phyloP scores from a whole-genome alignment of 2,888 invertebrate genomes.

The Drosophila macrothrix region DNA sequence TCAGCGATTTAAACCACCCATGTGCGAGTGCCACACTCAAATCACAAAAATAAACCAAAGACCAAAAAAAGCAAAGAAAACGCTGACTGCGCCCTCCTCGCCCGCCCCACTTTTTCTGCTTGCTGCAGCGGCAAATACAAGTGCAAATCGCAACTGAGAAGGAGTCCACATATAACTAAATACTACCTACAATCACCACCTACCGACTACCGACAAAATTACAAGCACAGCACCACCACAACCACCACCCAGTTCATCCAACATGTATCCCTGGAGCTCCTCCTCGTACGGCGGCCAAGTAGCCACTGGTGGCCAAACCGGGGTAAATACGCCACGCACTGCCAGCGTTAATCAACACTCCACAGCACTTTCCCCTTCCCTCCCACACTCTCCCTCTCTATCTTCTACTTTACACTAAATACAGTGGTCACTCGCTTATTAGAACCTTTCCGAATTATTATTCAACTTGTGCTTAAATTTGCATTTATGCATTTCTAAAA shows the following conservation, averaged over 20 bases:
- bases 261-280: conserved; percentile 85
- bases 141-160: conserved; percentile 21
- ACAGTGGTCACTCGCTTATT: conserved; percentile 5
- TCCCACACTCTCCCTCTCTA: conserved; percentile 7
- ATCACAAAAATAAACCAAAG: conserved; percentile 15
- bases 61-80: conserved; percentile 36
- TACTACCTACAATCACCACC: conserved; percentile 28
- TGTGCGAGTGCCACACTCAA: conserved; percentile 24
- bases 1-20: conserved; percentile 15
- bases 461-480: not conserved
- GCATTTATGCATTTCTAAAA: not conserved
- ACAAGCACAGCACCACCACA: conserved; percentile 26
- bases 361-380: conserved; percentile 1
- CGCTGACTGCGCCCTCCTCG: conserved; percentile 61
- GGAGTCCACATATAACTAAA: conserved; percentile 39
- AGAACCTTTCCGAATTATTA: not conserved
- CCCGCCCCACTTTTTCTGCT: conserved; percentile 36
- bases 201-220: not conserved
- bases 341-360: conserved; percentile 30
- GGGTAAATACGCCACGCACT: conserved; percentile 68
- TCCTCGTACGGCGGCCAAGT: conserved; percentile 81
- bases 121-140: conserved; percentile 45
- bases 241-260: conserved; percentile 22
- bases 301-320: conserved; percentile 53
- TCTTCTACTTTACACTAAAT: conserved; percentile 5